Percentiles rank a stretch among this genome's conserved stretches.
Conservation (phyloP, 2,888 invertebrate genomes). For the Drosophila hawaiiensis region DNA sequence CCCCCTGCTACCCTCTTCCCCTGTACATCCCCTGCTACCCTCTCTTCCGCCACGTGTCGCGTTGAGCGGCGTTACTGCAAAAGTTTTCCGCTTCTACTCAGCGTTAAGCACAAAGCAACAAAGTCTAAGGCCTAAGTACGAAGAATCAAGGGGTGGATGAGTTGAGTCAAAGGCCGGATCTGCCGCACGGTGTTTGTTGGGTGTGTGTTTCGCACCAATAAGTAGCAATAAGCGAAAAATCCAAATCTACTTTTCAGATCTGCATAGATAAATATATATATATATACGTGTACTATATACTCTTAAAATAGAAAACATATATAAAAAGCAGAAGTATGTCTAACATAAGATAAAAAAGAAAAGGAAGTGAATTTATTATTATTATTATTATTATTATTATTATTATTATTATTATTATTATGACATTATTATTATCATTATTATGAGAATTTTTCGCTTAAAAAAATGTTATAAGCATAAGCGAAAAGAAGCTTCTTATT, state of each 20-base stretch:
- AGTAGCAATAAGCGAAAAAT: conserved; percentile 38
- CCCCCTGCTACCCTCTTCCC: neutral
- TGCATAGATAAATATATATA: neutral
- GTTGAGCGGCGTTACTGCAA: conserved; percentile 34
- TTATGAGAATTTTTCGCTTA: no score
- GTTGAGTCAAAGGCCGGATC: conserved; percentile 13
- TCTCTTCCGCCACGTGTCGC: conserved; percentile 58
- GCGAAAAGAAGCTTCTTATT: neutral
- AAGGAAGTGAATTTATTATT: no score
- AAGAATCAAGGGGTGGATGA: conserved; percentile 13
- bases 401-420: no score
- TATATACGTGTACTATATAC: neutral
- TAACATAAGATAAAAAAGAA: neutral
- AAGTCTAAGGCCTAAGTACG: neutral
- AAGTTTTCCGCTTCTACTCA: conserved; percentile 51
- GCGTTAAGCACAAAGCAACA: neutral
- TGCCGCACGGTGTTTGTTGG: conserved; percentile 28
- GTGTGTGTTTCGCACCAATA: conserved; percentile 40
- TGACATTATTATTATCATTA: no score
- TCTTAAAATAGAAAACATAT: neutral
- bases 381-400: no score
- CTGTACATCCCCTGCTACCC: neutral
- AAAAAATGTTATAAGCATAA: no score
- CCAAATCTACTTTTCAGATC: conserved; percentile 22
- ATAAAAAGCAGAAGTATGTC: neutral